A percentile compares a stretch with the other conserved stretches of the same genome.
Conservation (phyloP, 2,113 vertebrate genomes). For the Pterocles gutturalis region DNA sequence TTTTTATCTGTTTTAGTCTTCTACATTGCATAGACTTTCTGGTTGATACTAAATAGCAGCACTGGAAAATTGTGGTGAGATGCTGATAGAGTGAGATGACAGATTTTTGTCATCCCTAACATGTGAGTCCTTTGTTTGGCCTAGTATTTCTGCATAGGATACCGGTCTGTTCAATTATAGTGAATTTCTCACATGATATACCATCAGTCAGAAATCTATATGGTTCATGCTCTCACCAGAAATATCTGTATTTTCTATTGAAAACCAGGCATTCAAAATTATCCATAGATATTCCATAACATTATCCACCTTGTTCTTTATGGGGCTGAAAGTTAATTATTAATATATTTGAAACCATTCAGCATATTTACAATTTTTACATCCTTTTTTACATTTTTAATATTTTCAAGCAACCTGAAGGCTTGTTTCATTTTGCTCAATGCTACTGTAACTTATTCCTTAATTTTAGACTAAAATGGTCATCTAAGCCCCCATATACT, state of each 20-base stretch:
- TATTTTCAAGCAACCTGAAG: background rate
- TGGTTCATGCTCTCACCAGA: background rate
- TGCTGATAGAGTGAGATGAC: background rate
- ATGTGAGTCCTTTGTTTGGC: slow-evolving; percentile 8
- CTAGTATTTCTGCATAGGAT: background rate
- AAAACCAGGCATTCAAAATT: background rate
- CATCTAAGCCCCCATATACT: background rate
- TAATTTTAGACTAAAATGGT: background rate
- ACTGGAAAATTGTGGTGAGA: background rate
- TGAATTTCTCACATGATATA: background rate
- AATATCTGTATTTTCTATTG: background rate
- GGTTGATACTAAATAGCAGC: background rate
- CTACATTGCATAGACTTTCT: background rate
- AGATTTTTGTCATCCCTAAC: background rate
- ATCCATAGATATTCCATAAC: background rate
- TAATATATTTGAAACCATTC: background rate
- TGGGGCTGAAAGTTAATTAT: background rate
- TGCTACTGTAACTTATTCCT: background rate
- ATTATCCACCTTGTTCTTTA: background rate
- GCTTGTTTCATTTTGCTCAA: background rate
- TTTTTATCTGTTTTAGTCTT: background rate
- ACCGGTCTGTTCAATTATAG: background rate
- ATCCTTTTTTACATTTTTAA: background rate
- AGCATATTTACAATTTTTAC: background rate
- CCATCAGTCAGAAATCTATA: background rate